Evolutionary conservation across 2,888 invertebrate genomes (phyloP), one percentile per base, ranked within the genome.

Genomic region (Helleia helle): DNA sequence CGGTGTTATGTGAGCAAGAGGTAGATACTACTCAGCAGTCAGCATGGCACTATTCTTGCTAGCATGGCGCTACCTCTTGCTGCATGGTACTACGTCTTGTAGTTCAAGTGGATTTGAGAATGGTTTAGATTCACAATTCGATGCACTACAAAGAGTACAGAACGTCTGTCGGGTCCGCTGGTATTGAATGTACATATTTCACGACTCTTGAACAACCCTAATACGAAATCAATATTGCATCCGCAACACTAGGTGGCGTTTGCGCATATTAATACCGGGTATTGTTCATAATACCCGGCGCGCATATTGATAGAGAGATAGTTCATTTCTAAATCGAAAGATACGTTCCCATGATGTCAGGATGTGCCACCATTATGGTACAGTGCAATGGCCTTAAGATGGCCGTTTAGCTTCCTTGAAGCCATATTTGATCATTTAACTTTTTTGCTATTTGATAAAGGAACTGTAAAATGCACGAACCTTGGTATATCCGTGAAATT

Each of bases 281-380:
- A 71, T 71, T 71, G 71, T 70, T 62, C 48, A 44, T 52, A 51
- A 60, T 43, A 51, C 63, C 47, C 58, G 51, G 44, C 43, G 36
- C 41, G 68, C 59, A 71, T 72, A 56, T 62, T 66, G 66, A 71
- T 67, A 45, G 56, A 50, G 68, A 54, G 70, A 71, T 66, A 68
- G 65, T 48, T 48, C 53, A 54, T 59, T 62, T 60, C 58, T 54
- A 51, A 55, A 59, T 52, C 55, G 57, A 58, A 59, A 58, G 56
- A 48, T 17, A 43, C 34, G 40, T 58, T 65, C 64, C 55, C 60
- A 62, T 71, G 64, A 60, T 54, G 59, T 63, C 61, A 65, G 66
- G 59, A 63, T 54, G 55, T 48, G 25, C 41, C 29, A 12, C 28
- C 31, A 39, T 31, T 30, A 38, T 39, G 38, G 39, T 31, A 8